These are phyloP conservation scores for Formica aserva DNA, from an alignment of 2,888 invertebrate species.

Conservation along the genomic window DNA sequence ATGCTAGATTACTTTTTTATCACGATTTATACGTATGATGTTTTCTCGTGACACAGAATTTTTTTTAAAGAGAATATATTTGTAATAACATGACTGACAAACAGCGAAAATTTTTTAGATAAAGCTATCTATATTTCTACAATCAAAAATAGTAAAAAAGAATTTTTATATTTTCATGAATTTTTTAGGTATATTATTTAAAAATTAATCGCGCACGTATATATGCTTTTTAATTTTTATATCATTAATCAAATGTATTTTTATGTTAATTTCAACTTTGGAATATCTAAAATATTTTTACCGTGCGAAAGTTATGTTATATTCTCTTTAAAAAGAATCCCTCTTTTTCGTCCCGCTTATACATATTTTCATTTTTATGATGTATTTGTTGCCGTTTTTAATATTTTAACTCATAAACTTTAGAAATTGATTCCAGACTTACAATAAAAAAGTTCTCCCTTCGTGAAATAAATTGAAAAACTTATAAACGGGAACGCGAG, in stretches of 20 bases:
- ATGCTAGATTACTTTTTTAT: slow-evolving; percentile 34
- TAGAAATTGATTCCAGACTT: slow-evolving; percentile 8
- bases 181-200: not conserved
- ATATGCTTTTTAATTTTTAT: not conserved
- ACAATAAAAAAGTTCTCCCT: not conserved
- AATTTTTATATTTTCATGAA: not conserved
- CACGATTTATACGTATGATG: not conserved
- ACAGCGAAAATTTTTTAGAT: not conserved
- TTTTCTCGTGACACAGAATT: not conserved
- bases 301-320: not conserved
- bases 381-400: not conserved
- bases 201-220: not conserved
- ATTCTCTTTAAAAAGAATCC: not conserved
- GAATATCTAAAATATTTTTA: not conserved
- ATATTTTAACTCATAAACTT: not conserved
- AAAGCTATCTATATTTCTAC: not conserved
- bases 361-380: not conserved
- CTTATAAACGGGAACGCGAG: not conserved
- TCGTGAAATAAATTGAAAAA: slow-evolving; percentile 12
- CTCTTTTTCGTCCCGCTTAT: not conserved
- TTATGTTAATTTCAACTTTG: not conserved
- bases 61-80: not conserved
- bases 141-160: not conserved
- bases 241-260: not conserved
- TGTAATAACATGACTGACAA: not conserved